Conservation (phyloP, 2,888 invertebrate species). For the Protodeltote pygarga region DNA sequence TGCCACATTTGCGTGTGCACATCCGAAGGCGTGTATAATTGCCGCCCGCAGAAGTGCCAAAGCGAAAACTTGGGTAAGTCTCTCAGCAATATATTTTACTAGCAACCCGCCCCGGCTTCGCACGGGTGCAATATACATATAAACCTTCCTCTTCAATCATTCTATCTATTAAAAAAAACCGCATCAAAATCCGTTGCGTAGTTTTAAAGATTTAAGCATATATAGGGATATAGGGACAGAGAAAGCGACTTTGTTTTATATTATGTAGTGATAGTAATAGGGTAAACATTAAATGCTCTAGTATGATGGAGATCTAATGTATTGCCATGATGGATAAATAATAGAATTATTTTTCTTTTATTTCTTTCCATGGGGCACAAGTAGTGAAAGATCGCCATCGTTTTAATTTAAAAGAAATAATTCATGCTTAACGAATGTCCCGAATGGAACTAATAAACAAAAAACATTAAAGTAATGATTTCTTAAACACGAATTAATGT, state of each 20-base stretch:
- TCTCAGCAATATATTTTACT: slow-evolving; percentile 4
- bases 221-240: too few species aligned
- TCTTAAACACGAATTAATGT: not conserved
- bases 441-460: not conserved
- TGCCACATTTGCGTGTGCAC: slow-evolving; percentile 65
- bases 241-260: too few species aligned
- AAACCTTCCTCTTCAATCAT: too few species aligned
- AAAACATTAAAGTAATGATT: slow-evolving; percentile 4
- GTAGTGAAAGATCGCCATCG: not conserved
- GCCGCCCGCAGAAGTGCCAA: slow-evolving; percentile 48
- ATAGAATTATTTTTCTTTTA: too few species aligned
- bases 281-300: too few species aligned
- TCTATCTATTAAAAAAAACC: too few species aligned
- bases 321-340: not conserved
- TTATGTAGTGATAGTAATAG: too few species aligned
- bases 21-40: slow-evolving; percentile 60
- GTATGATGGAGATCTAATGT: too few species aligned
- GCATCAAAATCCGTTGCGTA: too few species aligned
- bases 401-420: not conserved
- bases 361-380: slow-evolving; percentile 4
- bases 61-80: slow-evolving; percentile 25
- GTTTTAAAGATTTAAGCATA: too few species aligned
- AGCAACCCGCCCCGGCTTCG: too few species aligned
- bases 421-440: not conserved
- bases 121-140: too few species aligned